Evolutionary conservation across 2,797 vertebrate species (phyloP).

Genomic region (Eleutherodactylus coqui): DNA sequence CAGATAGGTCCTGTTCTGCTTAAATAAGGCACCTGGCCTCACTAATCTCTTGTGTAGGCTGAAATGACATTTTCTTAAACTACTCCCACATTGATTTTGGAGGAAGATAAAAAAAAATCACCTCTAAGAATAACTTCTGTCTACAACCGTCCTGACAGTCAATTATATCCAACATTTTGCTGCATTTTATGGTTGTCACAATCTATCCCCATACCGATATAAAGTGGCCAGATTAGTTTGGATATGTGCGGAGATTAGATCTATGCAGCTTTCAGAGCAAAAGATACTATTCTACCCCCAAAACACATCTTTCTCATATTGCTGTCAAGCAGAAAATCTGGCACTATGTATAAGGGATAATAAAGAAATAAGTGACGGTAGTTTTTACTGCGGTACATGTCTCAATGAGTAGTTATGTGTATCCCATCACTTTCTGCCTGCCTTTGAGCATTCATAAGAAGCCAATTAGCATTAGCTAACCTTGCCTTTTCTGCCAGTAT

Average conservation of each 20-base stretch:
- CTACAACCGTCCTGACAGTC: conserved; percentile 2
- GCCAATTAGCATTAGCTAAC: too few species aligned
- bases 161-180: neutral
- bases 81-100: conserved; percentile 51
- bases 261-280: neutral
- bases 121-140: conserved; percentile 43
- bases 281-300: neutral
- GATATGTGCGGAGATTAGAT: neutral
- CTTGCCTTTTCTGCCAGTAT: too few species aligned
- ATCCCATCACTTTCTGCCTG: too few species aligned
- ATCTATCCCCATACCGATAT: neutral
- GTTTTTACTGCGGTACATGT: too few species aligned
- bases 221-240: neutral
- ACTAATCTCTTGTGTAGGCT: conserved; percentile 44
- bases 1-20: neutral
- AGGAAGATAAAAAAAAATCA: conserved; percentile 52
- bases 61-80: conserved; percentile 35
- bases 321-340: neutral
- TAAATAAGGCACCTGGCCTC: conserved; percentile 54
- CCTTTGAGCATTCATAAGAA: too few species aligned
- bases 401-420: too few species aligned
- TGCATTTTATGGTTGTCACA: neutral
- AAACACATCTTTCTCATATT: neutral
- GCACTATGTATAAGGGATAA: neutral
- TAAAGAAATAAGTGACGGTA: neutral